Evolutionary conservation across 2,797 vertebrate species (phyloP).

Genomic region (Florisuga fusca): DNA sequence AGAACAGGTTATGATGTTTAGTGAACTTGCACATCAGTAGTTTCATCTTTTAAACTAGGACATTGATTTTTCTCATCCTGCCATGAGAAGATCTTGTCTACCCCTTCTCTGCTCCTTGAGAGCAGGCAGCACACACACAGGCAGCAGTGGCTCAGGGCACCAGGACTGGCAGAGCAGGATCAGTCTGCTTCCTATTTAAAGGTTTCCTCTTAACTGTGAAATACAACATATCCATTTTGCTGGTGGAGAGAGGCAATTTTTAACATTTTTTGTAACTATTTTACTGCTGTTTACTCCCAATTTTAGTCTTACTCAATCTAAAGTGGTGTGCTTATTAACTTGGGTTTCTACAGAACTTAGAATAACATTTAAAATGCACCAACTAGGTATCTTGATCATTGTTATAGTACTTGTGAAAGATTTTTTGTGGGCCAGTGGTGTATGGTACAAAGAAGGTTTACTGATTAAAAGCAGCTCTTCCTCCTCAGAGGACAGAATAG

Average conservation of each 20-base stretch:
- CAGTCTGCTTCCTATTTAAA: background rate
- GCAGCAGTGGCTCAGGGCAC: background rate
- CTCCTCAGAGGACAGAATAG: slow-evolving; percentile 18
- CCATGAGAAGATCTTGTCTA: slow-evolving; percentile 18
- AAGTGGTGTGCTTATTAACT: background rate
- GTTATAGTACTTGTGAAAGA: background rate
- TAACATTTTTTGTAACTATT: background rate
- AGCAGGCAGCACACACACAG: background rate
- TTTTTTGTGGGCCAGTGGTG: background rate
- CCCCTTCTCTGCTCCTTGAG: background rate
- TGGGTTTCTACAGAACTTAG: background rate
- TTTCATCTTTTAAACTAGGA: slow-evolving; percentile 44
- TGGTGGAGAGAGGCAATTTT: background rate
- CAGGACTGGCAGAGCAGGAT: background rate
- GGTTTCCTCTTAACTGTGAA: background rate
- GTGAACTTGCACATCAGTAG: slow-evolving; percentile 30
- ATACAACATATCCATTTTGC: background rate
- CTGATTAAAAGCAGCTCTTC: slow-evolving; percentile 3
- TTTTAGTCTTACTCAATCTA: background rate
- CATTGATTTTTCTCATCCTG: slow-evolving; percentile 47
- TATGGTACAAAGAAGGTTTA: slow-evolving; percentile 2
- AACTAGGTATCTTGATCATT: background rate
- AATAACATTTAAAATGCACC: background rate
- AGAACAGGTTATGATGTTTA: background rate
- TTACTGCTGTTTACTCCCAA: background rate